phyloP scores from a whole-genome alignment of 2,113 vertebrate species.

The Pagrus major region DNA sequence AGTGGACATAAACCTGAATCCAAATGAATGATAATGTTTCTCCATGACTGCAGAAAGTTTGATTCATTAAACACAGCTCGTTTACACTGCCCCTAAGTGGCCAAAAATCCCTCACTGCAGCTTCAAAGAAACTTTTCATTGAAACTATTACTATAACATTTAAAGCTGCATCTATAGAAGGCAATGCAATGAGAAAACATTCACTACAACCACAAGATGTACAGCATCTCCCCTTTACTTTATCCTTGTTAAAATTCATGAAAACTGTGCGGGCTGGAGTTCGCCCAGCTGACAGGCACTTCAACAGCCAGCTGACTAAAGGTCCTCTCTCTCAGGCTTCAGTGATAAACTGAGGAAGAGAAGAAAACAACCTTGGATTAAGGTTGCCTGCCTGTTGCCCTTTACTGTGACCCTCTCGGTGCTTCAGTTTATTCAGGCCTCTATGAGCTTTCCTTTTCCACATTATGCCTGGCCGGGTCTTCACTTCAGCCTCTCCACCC shows the following conservation, averaged over 20 bases:
- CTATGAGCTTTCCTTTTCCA: slow-evolving; percentile 44
- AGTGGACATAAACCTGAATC: neutral
- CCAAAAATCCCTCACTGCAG: neutral
- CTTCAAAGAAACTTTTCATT: neutral
- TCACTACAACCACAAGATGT: neutral
- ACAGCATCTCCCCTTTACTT: neutral
- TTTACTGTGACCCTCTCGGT: slow-evolving; percentile 36
- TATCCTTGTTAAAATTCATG: neutral
- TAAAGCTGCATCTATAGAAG: neutral
- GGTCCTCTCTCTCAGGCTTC: slow-evolving; percentile 31
- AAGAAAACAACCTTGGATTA: slow-evolving; percentile 56
- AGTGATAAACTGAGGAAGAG: slow-evolving; percentile 48
- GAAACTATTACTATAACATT: neutral
- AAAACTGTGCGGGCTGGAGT: neutral
- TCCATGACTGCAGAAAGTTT: neutral
- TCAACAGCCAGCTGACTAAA: slow-evolving; percentile 19
- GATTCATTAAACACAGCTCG: neutral
- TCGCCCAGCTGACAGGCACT: slow-evolving; percentile 8
- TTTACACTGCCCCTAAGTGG: neutral
- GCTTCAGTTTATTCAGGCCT: slow-evolving; percentile 44
- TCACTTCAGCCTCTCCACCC: slow-evolving; percentile 20
- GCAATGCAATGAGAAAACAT: neutral
- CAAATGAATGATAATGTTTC: neutral
- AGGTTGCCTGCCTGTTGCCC: slow-evolving; percentile 34
- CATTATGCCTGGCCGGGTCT: slow-evolving; percentile 35